A percentile compares a stretch with the other conserved stretches of the same genome.
phyloP scores from a whole-genome alignment of 2,888 invertebrate species.

The Polyploca ridens region DNA sequence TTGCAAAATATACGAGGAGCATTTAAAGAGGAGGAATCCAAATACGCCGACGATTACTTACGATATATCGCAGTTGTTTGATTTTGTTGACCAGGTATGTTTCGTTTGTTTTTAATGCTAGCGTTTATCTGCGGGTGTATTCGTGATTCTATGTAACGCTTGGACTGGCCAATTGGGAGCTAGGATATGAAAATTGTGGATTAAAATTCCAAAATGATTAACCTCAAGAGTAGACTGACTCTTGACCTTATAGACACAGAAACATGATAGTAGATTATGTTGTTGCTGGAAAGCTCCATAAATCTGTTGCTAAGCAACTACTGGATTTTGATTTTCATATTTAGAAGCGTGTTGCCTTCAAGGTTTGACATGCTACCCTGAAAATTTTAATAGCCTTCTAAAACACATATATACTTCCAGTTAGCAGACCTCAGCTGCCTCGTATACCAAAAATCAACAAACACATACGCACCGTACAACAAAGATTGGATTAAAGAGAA shows the following conservation, averaged over 20 bases:
- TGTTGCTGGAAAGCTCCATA: no score
- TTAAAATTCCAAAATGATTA: background rate
- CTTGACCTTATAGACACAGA: no score
- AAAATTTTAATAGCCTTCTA: no score
- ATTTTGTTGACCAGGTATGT: conserved; percentile 96
- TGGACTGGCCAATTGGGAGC: no score
- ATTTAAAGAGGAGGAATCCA: conserved; percentile 97
- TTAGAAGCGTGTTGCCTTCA: no score
- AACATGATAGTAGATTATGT: no score
- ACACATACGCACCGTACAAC: conserved; percentile 98
- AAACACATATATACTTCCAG: conserved; percentile 56
- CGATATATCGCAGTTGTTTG: conserved; percentile 98
- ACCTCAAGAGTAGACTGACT: no score
- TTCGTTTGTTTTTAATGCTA: conserved; percentile 14
- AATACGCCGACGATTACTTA: conserved; percentile 98
- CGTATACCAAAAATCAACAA: conserved; percentile 97
- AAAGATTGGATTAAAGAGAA: conserved; percentile 99
- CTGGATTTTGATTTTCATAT: no score
- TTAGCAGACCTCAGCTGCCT: conserved; percentile 97
- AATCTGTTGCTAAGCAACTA: no score
- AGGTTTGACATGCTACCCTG: no score
- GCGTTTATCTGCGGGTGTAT: background rate
- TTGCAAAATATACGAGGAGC: conserved; percentile 99
- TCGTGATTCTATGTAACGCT: no score
- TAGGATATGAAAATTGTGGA: background rate